A percentile compares a stretch with the other conserved stretches of the same genome.
These are phyloP conservation scores for Poecile montanus DNA, from an alignment of 2,797 vertebrate species.

Conservation along the genomic window DNA sequence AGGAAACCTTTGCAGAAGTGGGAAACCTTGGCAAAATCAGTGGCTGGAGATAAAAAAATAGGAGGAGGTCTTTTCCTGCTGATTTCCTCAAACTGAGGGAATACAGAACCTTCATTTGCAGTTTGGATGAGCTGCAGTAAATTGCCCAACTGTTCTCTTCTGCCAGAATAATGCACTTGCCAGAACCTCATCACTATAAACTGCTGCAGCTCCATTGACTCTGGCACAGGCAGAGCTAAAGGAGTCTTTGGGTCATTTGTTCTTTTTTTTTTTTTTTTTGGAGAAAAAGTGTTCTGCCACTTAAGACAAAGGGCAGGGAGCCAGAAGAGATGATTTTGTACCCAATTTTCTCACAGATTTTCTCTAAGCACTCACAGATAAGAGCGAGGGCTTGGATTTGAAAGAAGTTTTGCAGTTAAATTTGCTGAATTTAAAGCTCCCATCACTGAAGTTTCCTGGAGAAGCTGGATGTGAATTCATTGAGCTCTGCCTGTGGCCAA, in stretches of 20 bases:
- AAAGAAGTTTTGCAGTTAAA: neutral
- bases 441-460: neutral
- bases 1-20: neutral
- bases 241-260: neutral
- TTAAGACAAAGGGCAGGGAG: slow-evolving; percentile 27
- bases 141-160: slow-evolving; percentile 48
- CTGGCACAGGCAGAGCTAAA: neutral
- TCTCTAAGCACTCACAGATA: neutral
- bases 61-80: neutral
- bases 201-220: neutral
- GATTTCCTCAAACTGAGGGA: slow-evolving; percentile 19
- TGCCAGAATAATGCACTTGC: slow-evolving; percentile 34
- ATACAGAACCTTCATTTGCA: slow-evolving; percentile 43
- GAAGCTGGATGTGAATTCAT: neutral
- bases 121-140: slow-evolving; percentile 46
- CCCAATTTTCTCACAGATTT: neutral
- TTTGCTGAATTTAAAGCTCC: neutral
- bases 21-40: neutral
- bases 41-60: neutral
- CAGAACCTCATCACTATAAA: slow-evolving; percentile 39
- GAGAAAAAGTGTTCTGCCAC: neutral
- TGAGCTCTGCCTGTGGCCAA: neutral
- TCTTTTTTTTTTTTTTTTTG: neutral
- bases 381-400: neutral
- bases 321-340: neutral